Evolutionary conservation across 2,888 invertebrate genomes (phyloP).

Genomic region (Eupithecia insigniata): DNA sequence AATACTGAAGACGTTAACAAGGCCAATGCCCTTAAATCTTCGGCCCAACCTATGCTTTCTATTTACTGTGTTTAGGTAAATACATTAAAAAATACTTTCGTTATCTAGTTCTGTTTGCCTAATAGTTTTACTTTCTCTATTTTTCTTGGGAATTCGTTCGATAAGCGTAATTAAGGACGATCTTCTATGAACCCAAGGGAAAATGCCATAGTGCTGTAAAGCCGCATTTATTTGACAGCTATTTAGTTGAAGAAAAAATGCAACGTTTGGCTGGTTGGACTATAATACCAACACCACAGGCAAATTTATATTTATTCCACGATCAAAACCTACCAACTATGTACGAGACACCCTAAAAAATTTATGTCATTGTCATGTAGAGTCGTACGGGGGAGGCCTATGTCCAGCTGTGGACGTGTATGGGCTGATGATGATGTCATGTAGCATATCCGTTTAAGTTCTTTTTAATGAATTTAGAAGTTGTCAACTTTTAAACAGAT

Average conservation of each 20-base stretch:
- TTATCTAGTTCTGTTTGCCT: constrained; percentile 22
- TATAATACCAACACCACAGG: not conserved
- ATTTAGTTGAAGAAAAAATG: not conserved
- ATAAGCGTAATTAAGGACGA: not conserved
- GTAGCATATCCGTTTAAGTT: no score
- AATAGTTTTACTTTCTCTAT: constrained; percentile 20
- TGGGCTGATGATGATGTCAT: no score
- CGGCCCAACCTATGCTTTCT: constrained; percentile 34
- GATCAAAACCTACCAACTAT: not conserved
- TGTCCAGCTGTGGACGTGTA: no score
- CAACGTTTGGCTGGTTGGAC: no score
- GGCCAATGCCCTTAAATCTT: constrained; percentile 35
- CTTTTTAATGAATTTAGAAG: no score
- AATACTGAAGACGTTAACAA: constrained; percentile 16
- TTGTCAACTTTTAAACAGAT: no score
- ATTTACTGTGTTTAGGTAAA: constrained; percentile 37
- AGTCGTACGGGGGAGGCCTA: no score
- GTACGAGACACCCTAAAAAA: no score
- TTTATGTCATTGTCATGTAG: no score
- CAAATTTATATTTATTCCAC: not conserved
- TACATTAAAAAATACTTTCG: constrained; percentile 27
- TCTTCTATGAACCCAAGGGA: not conserved
- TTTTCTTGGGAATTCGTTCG: not conserved
- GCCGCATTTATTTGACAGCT: not conserved
- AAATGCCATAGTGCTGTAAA: not conserved